These are phyloP conservation scores for Varanus komodoensis DNA, from an alignment of 2,113 vertebrate genomes.

Conservation along the genomic window DNA sequence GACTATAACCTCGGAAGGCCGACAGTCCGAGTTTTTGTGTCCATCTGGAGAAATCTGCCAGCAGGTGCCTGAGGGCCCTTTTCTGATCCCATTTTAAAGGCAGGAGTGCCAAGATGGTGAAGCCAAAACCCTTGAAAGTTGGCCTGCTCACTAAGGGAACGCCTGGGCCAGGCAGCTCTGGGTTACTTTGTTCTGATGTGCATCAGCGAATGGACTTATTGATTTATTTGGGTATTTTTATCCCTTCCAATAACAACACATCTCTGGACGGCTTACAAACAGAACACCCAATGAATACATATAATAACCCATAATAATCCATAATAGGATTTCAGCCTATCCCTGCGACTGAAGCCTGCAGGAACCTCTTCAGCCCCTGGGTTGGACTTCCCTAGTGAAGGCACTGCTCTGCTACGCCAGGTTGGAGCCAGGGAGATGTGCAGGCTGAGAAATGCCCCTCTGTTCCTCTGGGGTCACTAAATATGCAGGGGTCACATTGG, in stretches of 20 bases:
- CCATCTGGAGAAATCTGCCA: too few relatives aligned
- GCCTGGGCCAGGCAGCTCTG: neutral
- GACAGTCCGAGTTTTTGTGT: too few relatives aligned
- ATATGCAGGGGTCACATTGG: neutral
- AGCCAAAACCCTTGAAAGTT: too few relatives aligned
- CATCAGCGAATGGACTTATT: neutral
- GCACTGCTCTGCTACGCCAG: neutral
- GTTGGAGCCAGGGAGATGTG: neutral
- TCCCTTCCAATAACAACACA: too few relatives aligned
- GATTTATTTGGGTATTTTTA: too few relatives aligned
- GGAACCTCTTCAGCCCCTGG: neutral
- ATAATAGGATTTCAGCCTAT: neutral
- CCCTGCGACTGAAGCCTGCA: neutral
- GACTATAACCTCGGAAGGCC: too few relatives aligned
- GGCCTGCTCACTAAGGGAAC: neutral
- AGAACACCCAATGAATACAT: too few relatives aligned
- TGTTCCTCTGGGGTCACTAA: neutral
- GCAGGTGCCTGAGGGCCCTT: too few relatives aligned
- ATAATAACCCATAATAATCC: too few relatives aligned
- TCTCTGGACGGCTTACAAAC: too few relatives aligned
- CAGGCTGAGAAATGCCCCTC: neutral
- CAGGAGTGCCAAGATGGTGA: too few relatives aligned
- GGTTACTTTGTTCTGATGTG: neutral
- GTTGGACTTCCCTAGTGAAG: neutral
- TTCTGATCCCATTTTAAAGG: too few relatives aligned